phyloP scores from a whole-genome alignment of 2,888 invertebrate species.

The Patella pellucida region DNA sequence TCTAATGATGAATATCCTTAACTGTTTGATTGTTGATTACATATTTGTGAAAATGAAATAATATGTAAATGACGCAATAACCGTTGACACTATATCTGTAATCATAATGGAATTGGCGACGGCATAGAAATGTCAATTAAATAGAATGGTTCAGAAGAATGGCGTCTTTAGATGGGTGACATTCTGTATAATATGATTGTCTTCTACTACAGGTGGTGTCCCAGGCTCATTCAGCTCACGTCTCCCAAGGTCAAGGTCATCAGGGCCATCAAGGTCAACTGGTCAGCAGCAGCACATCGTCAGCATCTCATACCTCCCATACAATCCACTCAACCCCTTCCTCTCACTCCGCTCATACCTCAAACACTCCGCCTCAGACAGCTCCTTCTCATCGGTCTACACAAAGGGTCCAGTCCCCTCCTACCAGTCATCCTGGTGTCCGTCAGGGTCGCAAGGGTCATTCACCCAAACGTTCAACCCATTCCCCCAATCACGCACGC shows the following conservation, averaged over 20 bases:
- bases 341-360: not conserved
- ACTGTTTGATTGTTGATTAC: too few species aligned
- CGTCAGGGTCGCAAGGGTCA: not conserved
- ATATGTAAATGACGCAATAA: too few species aligned
- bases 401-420: not conserved
- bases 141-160: too few species aligned
- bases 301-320: constrained; percentile 13
- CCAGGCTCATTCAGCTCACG: too few species aligned
- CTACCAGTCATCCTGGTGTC: not conserved
- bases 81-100: too few species aligned
- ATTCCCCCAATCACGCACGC: not conserved
- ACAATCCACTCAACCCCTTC: constrained; percentile 6
- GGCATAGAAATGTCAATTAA: too few species aligned
- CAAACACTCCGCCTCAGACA: not conserved
- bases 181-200: too few species aligned
- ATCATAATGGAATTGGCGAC: too few species aligned
- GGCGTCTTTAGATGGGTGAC: too few species aligned
- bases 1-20: too few species aligned
- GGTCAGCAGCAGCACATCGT: not conserved
- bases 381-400: not conserved
- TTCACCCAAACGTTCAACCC: not conserved
- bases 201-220: too few species aligned
- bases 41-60: too few species aligned
- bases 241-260: not conserved
- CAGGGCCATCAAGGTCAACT: not conserved